A percentile compares a stretch with the other conserved stretches of the same genome.
phyloP scores from a whole-genome alignment of 2,888 invertebrate species.

The Halictus quadricinctus region DNA sequence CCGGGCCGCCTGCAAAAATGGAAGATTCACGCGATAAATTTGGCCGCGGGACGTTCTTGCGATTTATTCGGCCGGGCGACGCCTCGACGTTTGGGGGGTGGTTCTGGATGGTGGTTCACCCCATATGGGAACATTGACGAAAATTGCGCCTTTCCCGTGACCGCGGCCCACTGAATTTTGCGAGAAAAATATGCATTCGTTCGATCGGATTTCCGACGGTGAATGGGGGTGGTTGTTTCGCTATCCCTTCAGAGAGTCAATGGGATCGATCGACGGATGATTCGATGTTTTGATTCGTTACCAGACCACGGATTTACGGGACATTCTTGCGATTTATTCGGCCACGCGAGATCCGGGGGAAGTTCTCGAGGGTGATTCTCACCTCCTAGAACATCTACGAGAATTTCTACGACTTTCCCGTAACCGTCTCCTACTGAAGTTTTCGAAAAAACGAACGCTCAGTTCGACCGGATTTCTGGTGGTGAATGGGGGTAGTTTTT shows the following conservation, averaged over 20 bases:
- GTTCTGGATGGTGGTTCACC: background rate
- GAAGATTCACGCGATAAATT: constrained; percentile 25
- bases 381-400: background rate
- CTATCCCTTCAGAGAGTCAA: background rate
- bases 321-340: constrained; percentile 17
- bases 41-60: constrained; percentile 2
- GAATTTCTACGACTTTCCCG: background rate
- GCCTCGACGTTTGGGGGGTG: background rate
- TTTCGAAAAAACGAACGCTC: constrained; percentile 60
- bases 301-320: too few relatives aligned
- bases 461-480: constrained; percentile 59
- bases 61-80: constrained; percentile 30
- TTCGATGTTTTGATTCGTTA: too few relatives aligned
- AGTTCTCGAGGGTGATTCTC: too few relatives aligned
- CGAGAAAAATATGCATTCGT: constrained; percentile 29
- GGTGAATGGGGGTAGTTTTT: constrained; percentile 47
- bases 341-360: background rate
- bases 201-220: constrained; percentile 56
- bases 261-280: constrained; percentile 31
- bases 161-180: too few relatives aligned
- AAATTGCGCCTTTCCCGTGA: background rate
- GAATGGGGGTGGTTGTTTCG: constrained; percentile 31
- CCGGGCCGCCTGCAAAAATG: constrained; percentile 1
- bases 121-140: background rate
- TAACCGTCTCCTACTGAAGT: constrained; percentile 46